phyloP scores from a whole-genome alignment of 2,113 vertebrate genomes.

The Talpa occidentalis region DNA sequence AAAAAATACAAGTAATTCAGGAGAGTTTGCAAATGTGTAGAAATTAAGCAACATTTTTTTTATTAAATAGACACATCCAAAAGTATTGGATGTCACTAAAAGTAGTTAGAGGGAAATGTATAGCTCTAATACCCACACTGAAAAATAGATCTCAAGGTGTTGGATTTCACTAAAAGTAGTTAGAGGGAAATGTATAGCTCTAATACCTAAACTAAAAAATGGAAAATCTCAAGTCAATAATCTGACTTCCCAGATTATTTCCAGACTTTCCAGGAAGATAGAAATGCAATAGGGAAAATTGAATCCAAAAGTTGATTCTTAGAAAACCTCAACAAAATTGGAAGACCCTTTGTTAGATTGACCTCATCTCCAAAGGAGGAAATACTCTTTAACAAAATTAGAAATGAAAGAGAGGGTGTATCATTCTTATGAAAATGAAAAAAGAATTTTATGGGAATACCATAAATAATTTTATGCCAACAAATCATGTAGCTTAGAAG shows the following conservation, averaged over 20 bases:
- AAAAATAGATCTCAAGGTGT: too few species aligned
- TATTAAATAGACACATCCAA: background rate
- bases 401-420: background rate
- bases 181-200: background rate
- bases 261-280: too few species aligned
- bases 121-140: background rate
- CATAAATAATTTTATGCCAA: background rate
- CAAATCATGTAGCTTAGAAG: background rate
- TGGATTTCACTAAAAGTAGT: background rate
- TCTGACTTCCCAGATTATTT: background rate
- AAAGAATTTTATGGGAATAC: background rate
- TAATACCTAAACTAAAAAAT: background rate
- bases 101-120: background rate
- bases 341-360: background rate
- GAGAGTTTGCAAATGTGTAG: background rate
- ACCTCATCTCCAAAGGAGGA: background rate
- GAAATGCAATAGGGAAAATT: background rate
- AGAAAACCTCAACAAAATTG: constrained; percentile 5
- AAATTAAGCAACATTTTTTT: background rate
- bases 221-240: background rate
- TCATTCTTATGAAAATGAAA: background rate
- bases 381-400: constrained; percentile 31
- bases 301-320: background rate
- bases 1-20: background rate
- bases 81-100: background rate